phyloP scores from a whole-genome alignment of 2,797 vertebrate species.

The Pelochelys cantorii region DNA sequence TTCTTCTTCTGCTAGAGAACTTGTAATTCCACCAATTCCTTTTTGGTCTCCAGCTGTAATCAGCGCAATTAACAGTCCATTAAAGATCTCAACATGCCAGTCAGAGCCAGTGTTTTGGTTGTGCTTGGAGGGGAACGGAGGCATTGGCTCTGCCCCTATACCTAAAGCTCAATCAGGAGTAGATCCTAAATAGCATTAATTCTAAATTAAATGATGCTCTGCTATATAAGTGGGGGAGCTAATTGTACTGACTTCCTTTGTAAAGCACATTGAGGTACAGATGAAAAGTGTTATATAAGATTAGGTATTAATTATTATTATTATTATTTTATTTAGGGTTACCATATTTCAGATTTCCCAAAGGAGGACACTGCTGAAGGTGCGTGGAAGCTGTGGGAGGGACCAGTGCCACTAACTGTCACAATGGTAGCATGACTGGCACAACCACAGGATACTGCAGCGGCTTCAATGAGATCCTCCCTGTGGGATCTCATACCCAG shows the following conservation, averaged over 20 bases:
- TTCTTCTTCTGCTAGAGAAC: conserved; percentile 70
- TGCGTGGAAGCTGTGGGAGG: neutral
- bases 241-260: neutral
- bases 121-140: neutral
- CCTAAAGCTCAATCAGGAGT: fast-evolving
- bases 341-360: neutral
- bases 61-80: conserved; percentile 80
- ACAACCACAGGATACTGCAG: neutral
- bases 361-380: neutral
- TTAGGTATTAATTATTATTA: neutral
- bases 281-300: neutral
- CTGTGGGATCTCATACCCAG: neutral
- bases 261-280: neutral
- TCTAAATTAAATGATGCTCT: neutral
- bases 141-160: neutral
- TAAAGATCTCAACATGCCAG: conserved; percentile 41
- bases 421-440: neutral
- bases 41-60: conserved; percentile 66
- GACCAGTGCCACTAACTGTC: neutral
- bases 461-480: neutral
- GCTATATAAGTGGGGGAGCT: neutral
- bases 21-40: conserved; percentile 76
- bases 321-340: neutral
- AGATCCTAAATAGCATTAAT: neutral
- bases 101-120: neutral